phyloP scores from a whole-genome alignment of 2,888 invertebrate genomes.

The Theretra japonica region DNA sequence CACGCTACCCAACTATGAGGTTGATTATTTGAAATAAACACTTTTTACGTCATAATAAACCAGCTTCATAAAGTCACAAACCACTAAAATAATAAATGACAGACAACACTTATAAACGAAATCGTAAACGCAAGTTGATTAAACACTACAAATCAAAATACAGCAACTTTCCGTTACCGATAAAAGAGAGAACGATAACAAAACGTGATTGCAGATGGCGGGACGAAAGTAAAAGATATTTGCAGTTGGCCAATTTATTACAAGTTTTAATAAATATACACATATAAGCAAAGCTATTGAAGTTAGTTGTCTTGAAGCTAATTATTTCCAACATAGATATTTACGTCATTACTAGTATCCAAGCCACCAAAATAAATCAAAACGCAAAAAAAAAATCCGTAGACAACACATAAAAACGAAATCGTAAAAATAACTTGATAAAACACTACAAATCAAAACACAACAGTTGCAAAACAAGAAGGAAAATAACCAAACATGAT shows the following conservation, averaged over 20 bases:
- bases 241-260: slow-evolving; percentile 40
- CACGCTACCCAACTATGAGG: too few relatives aligned
- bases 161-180: not conserved
- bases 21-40: too few relatives aligned
- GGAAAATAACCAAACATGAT: slow-evolving; percentile 30
- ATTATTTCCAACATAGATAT: too few relatives aligned
- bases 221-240: slow-evolving; percentile 40
- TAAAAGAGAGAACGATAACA: slow-evolving; percentile 24
- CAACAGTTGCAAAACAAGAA: slow-evolving; percentile 4
- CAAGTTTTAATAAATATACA: too few relatives aligned
- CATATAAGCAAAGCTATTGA: too few relatives aligned
- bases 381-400: too few relatives aligned
- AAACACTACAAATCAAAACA: slow-evolving; percentile 21
- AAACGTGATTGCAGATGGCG: slow-evolving; percentile 26
- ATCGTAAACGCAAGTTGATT: slow-evolving; percentile 16
- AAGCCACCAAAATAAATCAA: too few relatives aligned
- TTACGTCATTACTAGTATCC: too few relatives aligned
- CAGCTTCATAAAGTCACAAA: not conserved
- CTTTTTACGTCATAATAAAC: not conserved
- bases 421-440: slow-evolving; percentile 7
- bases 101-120: slow-evolving; percentile 1
- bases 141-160: slow-evolving; percentile 10
- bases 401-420: not conserved
- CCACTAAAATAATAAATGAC: slow-evolving; percentile 2
- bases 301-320: too few relatives aligned